Evolutionary conservation across 2,888 invertebrate genomes (phyloP), one percentile per base, ranked within the genome.

Genomic region (Prosopocoilus inquinatus): DNA sequence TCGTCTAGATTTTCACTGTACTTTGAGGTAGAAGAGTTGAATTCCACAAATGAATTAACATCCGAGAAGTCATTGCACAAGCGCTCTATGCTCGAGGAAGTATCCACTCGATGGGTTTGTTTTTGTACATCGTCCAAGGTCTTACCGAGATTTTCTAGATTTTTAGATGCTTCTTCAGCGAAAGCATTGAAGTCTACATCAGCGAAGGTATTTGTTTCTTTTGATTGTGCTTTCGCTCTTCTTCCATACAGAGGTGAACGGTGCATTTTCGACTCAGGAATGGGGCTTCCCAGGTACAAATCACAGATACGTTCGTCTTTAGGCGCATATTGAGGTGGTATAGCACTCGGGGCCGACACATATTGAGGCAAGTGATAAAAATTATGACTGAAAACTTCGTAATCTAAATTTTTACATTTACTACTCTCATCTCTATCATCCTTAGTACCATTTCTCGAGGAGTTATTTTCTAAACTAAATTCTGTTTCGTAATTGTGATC

Each of bases 161-260:
- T 55, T 15, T 46, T 43, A 8, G 55, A 55, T 3, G 55, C 33
- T 12, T 60, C 60, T n/a, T 60, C 57, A 8, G 52, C 53, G 16
- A 43, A 58, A 9, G 52, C 32, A 11, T 53, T 57, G 49, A 48
- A 59, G 33, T 63, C 63, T 9, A 60, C 55, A 3, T 48, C 47
- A 7, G 39, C 20, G 16, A 53, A 53, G 20, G 36, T 53, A 35
- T 61, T 61, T 9, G 53, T 50, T 12, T 48, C 45, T 35, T 36
- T 57, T 9, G 47, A 49, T 13, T 53, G 48, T 11, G 55, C 54
- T 59, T 47, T 58, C 50, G 64, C 63, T 54, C 62, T 64, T 56
- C 63, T 60, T 57, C 71, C 69, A 53, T 73, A 73, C 39, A 73
- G 58, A 7, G 74, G 72, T 36, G 71, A 71, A 12, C 71, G 59